Evolutionary conservation across 2,888 invertebrate genomes (phyloP).

Genomic region (Biston stratarius): DNA sequence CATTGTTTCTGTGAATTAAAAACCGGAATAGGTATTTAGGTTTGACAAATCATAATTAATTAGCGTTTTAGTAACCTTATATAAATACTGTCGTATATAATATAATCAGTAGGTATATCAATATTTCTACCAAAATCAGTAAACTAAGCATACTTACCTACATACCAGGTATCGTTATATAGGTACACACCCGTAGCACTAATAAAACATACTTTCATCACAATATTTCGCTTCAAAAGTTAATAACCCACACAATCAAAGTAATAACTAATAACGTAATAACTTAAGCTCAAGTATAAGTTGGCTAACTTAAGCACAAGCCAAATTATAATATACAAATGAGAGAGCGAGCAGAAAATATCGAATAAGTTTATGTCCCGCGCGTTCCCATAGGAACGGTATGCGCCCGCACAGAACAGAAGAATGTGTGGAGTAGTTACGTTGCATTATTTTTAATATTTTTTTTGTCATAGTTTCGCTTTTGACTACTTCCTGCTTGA

Average conservation of each 20-base stretch:
- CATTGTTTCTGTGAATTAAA: too few species aligned
- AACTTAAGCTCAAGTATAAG: conserved; percentile 61
- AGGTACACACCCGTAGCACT: not conserved
- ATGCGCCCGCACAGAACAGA: conserved; percentile 67
- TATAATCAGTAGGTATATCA: too few species aligned
- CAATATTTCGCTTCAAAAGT: conserved; percentile 39
- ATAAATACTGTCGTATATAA: too few species aligned
- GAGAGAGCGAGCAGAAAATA: conserved; percentile 85
- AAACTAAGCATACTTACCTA: too few species aligned
- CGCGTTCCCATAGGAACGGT: conserved; percentile 86
- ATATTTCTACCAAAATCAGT: too few species aligned
- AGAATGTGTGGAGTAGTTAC: conserved; percentile 52
- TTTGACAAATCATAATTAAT: too few species aligned
- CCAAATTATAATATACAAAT: conserved; percentile 86
- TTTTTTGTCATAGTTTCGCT: too few species aligned
- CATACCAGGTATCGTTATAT: not conserved
- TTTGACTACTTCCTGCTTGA: too few species aligned
- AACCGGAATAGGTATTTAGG: too few species aligned
- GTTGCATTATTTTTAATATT: not conserved
- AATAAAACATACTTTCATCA: conserved; percentile 18
- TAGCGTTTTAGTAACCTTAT: too few species aligned
- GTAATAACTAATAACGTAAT: conserved; percentile 66
- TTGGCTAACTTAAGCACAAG: conserved; percentile 55
- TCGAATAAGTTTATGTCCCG: conserved; percentile 84
- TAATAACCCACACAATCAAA: conserved; percentile 56